These are phyloP conservation scores for Neodiprion lecontei DNA, from an alignment of 1,140 invertebrate species.

Conservation along the genomic window DNA sequence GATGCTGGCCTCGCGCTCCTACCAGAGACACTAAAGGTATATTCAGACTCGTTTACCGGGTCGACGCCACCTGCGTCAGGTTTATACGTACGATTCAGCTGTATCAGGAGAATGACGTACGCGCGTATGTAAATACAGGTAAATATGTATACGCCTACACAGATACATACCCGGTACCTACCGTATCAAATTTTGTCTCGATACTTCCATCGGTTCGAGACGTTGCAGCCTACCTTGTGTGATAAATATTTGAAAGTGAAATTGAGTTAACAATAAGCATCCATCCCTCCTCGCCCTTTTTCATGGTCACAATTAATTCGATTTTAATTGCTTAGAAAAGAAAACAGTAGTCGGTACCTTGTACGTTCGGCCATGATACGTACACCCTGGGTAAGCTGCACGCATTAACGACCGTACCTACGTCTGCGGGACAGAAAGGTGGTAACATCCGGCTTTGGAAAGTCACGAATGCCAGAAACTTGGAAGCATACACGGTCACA, in stretches of 20 bases:
- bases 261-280: constrained; percentile 35
- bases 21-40: too few species aligned
- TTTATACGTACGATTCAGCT: constrained; percentile 1
- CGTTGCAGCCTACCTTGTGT: constrained; percentile 26
- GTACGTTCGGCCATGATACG: not conserved
- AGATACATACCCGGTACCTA: not conserved
- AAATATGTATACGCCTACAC: too few species aligned
- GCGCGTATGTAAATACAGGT: not conserved
- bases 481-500: not conserved
- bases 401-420: not conserved
- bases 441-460: not conserved
- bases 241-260: constrained; percentile 33
- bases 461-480: not conserved
- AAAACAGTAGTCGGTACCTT: constrained; percentile 15
- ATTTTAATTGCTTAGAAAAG: constrained; percentile 41
- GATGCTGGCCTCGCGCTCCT: not conserved
- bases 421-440: not conserved
- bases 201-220: constrained; percentile 23
- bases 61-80: not conserved
- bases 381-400: too few species aligned
- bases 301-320: constrained; percentile 42
- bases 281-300: constrained; percentile 15
- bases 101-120: not conserved
- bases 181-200: constrained; percentile 8
- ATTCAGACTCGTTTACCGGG: not conserved